Percentiles rank a stretch among this genome's conserved stretches.
Conservation (phyloP, 2,797 vertebrate species). For the Sus cebifrons region DNA sequence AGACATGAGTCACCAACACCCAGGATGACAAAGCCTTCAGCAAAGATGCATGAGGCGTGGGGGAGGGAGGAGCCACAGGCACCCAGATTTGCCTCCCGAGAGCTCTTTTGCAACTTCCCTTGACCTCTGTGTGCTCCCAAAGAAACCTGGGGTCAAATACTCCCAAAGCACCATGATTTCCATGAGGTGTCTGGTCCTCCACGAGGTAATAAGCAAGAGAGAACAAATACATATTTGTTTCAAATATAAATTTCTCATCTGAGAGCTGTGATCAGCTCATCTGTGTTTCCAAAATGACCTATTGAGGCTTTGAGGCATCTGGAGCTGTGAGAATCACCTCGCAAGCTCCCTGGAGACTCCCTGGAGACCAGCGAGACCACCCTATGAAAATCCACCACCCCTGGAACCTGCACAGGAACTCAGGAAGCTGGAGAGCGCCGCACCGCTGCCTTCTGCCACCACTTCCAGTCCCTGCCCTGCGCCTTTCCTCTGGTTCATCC, state of each 20-base stretch:
- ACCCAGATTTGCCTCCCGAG: not conserved
- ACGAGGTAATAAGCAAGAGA: not conserved
- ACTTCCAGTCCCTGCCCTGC: not conserved
- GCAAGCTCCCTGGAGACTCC: not conserved
- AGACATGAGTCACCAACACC: not conserved
- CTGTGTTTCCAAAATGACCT: not conserved
- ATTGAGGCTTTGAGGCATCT: not conserved
- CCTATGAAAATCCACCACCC: not conserved
- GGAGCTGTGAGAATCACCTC: not conserved
- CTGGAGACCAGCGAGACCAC: not conserved
- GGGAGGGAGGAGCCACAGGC: not conserved
- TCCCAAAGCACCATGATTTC: not conserved
- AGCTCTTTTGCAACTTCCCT: not conserved
- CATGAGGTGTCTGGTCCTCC: not conserved
- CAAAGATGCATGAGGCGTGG: not conserved
- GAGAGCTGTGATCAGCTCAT: not conserved
- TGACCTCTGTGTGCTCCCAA: not conserved
- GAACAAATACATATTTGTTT: not conserved
- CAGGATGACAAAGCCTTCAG: not conserved
- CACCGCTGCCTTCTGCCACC: not conserved
- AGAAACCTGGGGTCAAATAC: not conserved
- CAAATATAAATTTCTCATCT: not conserved
- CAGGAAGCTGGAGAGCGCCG: not conserved
- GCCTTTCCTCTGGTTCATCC: conserved; percentile 62
- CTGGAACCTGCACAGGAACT: not conserved